Base-by-base conservation (phyloP, 2,888 invertebrate species). In the Drosophila colorata region DNA sequence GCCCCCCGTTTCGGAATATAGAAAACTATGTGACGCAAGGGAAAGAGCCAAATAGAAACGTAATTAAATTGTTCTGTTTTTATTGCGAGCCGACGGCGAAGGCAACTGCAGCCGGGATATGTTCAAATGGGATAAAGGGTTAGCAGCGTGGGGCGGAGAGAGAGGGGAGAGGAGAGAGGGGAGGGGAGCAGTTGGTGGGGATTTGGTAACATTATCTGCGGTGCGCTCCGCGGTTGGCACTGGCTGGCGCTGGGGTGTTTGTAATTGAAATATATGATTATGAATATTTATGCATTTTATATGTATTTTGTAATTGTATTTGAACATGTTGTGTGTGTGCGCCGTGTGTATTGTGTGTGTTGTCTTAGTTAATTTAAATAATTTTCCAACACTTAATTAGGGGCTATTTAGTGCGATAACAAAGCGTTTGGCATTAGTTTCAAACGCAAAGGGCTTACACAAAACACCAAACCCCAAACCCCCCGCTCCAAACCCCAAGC, bases 241-340 rank as follows among this genome's bases (percentile, higher is more conserved):
- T n/a, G n/a, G n/a, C n/a, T n/a, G n/a, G 51, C 41, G 58, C 40
- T 53, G 28, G 76, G 63, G 59, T 76, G 46, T 18, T 38, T 74
- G 80, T 90, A 90, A 90, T 91, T 90, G 90, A 91, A 91, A 90
- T 91, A 89, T 91, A 91, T 90, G 82, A 89, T 90, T 90, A 90
- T 90, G 87, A 90, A 90, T 89, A 90, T 90, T 90, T 91, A 90
- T 91, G 90, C 69, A 80, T 87, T 79, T 74, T 28, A 57, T 69
- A 44, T 72, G 37, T 53, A 43, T 67, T 38, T 40, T 47, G 25
- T 40, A 60, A 33, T 33, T 68, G 31, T 60, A 13, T 51, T 16
- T 46, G 38, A 8, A 38, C 8, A n/a, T 37, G 41, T 33, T 37
- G 14, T 14, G 31, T 23, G 13, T 44, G 52, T 38, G 25, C 38